A percentile compares a stretch with the other conserved stretches of the same genome.
Conservation (phyloP, 2,888 invertebrate genomes). For the Drosophila paranaensis region DNA sequence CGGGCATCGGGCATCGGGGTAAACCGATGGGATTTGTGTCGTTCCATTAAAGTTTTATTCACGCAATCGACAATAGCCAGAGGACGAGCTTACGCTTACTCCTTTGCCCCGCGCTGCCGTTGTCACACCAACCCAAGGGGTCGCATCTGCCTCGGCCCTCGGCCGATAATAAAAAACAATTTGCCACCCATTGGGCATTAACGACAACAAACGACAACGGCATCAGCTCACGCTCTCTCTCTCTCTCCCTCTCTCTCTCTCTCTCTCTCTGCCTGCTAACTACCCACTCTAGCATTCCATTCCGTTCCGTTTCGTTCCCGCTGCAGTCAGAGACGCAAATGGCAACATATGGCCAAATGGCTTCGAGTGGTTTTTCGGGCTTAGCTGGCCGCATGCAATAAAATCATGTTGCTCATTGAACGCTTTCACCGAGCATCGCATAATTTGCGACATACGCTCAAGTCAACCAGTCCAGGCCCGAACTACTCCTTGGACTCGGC, state of each 20-base stretch:
- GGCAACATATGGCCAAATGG: conserved; percentile 81
- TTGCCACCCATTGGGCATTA: conserved; percentile 83
- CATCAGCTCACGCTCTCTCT: conserved; percentile 37
- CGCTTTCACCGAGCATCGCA: conserved; percentile 60
- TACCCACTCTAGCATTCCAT: conserved; percentile 19
- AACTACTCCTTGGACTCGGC: not conserved
- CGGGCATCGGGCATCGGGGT: conserved; percentile 29
- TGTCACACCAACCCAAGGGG: conserved; percentile 32
- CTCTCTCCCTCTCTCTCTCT: not conserved
- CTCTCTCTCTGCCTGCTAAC: conserved; percentile 23
- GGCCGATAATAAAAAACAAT: conserved; percentile 82
- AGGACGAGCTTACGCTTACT: conserved; percentile 43
- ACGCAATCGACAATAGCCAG: conserved; percentile 72
- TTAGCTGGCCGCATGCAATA: conserved; percentile 71
- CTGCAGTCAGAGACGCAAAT: conserved; percentile 73
- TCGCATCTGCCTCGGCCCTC: conserved; percentile 23
- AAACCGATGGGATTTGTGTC: conserved; percentile 79
- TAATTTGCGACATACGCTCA: conserved; percentile 77
- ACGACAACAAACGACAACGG: conserved; percentile 77
- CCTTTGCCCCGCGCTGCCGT: conserved; percentile 48
- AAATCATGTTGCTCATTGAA: conserved; percentile 83
- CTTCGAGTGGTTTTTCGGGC: conserved; percentile 59
- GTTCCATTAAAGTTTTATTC: conserved; percentile 83
- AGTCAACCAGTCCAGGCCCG: conserved; percentile 47
- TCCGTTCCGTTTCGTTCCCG: conserved; percentile 15